Conservation (phyloP, 1,140 invertebrate genomes). For the Brachionus asplanchnoidis region DNA sequence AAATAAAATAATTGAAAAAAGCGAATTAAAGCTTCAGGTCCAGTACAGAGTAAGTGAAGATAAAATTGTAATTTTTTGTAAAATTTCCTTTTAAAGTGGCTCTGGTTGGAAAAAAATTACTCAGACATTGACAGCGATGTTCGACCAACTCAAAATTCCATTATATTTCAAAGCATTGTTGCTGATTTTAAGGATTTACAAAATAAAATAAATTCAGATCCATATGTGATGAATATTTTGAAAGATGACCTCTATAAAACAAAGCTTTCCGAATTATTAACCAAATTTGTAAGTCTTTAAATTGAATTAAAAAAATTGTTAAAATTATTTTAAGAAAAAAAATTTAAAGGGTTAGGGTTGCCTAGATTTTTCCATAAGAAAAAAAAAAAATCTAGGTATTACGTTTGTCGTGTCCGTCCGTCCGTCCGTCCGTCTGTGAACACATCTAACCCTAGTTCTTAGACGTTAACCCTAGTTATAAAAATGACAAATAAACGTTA, state of each 20-base stretch:
- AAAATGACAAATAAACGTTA: too few relatives aligned
- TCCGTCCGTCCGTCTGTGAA: too few relatives aligned
- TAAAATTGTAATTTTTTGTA: background rate
- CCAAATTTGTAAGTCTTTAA: background rate
- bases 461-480: too few relatives aligned
- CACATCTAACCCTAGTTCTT: too few relatives aligned
- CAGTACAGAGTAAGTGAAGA: background rate
- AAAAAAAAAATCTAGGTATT: too few relatives aligned
- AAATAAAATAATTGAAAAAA: background rate
- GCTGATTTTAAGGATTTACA: background rate
- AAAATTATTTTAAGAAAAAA: background rate
- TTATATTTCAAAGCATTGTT: background rate
- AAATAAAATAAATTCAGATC: conserved; percentile 25
- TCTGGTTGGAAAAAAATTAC: conserved; percentile 8
- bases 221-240: conserved; percentile 20
- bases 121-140: background rate
- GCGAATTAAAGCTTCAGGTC: background rate
- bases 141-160: background rate
- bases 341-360: too few relatives aligned
- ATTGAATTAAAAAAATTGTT: background rate
- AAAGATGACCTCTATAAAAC: background rate
- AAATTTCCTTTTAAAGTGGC: background rate
- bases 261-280: background rate
- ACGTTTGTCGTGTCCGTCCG: too few relatives aligned
- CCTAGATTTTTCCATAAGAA: too few relatives aligned